Evolutionary conservation across 2,113 vertebrate genomes (phyloP).

Genomic region (Callopanchax toddi): DNA sequence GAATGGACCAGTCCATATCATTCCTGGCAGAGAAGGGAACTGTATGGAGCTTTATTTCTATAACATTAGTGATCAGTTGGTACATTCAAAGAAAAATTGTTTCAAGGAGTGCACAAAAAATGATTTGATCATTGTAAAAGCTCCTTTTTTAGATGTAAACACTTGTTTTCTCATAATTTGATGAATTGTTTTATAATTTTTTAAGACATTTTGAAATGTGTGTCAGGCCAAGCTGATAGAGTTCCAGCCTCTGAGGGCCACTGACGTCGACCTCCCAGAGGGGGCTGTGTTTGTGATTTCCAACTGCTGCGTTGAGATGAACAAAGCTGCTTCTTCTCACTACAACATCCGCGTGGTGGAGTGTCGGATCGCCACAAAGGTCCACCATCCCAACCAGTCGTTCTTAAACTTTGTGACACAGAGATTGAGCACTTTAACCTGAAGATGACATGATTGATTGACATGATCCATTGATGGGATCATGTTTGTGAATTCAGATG

Average conservation of each 20-base stretch:
- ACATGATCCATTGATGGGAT: no score
- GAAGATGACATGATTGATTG: no score
- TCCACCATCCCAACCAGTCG: constrained; percentile 52
- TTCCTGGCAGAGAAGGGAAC: constrained; percentile 94
- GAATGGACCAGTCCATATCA: constrained; percentile 99
- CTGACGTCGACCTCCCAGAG: constrained; percentile 89
- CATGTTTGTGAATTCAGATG: constrained; percentile 61
- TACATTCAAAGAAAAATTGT: neutral
- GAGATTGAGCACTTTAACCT: no score
- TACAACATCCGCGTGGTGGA: constrained; percentile 94
- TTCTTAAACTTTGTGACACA: no score
- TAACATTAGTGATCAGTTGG: neutral
- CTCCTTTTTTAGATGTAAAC: no score
- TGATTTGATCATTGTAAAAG: no score
- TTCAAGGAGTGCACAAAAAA: neutral
- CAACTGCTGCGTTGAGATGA: constrained; percentile 95
- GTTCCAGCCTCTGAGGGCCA: constrained; percentile 91
- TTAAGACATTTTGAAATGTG: constrained; percentile 36
- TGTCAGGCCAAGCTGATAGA: constrained; percentile 95
- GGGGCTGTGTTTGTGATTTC: constrained; percentile 94
- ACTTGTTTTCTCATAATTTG: no score
- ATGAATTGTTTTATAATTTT: neutral
- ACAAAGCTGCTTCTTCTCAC: constrained; percentile 95
- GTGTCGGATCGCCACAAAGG: constrained; percentile 94
- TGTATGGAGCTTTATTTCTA: constrained; percentile 72